Evolutionary conservation across 2,888 invertebrate genomes (phyloP).

Genomic region (Gibbula magus): DNA sequence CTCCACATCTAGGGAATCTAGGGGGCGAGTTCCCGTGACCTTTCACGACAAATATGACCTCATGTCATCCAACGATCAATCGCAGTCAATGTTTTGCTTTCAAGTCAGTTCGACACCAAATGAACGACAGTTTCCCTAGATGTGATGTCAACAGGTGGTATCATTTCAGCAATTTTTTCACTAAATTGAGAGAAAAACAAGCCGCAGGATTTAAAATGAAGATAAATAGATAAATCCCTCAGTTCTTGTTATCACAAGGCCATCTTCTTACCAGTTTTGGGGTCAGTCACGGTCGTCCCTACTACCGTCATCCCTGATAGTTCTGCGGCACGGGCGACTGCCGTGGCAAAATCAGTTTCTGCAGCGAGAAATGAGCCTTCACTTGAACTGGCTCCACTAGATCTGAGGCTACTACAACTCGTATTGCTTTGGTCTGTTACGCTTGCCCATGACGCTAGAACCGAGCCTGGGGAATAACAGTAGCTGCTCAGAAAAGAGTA

Average conservation of each 20-base stretch:
- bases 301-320: conserved; percentile 75
- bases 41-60: no score
- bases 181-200: neutral
- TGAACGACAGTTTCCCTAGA: no score
- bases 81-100: no score
- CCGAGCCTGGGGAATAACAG: conserved; percentile 49
- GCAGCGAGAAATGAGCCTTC: conserved; percentile 74
- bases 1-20: no score
- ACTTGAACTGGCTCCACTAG: conserved; percentile 72
- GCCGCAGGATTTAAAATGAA: neutral
- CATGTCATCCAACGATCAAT: no score
- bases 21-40: no score
- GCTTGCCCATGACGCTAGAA: conserved; percentile 63
- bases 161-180: no score
- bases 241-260: neutral
- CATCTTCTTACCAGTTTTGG: conserved; percentile 54
- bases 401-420: conserved; percentile 63
- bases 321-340: conserved; percentile 75
- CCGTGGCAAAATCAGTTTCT: conserved; percentile 76
- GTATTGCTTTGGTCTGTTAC: conserved; percentile 32
- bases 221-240: neutral
- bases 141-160: no score
- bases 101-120: no score
- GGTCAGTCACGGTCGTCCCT: conserved; percentile 70
- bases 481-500: neutral